Evolutionary conservation across 2,113 vertebrate genomes (phyloP), one percentile per base, ranked within the genome.

Genomic region (Sceloporus tristichus): DNA sequence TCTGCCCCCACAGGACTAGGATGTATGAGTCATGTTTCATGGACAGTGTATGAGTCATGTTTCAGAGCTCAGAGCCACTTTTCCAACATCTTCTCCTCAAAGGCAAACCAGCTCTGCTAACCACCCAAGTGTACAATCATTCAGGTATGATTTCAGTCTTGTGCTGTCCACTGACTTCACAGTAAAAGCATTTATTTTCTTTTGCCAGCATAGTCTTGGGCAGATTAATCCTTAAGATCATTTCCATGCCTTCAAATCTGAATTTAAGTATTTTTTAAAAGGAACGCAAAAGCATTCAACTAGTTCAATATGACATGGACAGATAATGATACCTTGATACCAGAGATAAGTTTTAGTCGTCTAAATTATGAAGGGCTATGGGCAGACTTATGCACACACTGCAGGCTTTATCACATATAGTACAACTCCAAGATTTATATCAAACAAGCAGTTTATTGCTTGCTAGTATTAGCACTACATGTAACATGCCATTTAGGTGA

Each of bases 361-460:
- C 34, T 75, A 13, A 53, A 59, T 66, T 27, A 88, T 2, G 40
- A 38, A 38, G 38, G 53, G 3, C 34, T 53, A 34, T 40, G 3
- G 38, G 40, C 2, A 83, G 73, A 42, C 1, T 38, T 38, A 76
- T 27, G 34, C 10, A 66, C 66, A 42, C 56, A 34, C 18, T 84
- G 65, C 80, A 84, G n/a, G 23, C 13, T 66, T 70, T n/a, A 48
- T 71, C 81, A 79, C 9, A 87, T 34, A 34, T 9, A 53, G 79
- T 38, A 54, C 73, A 68, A 1, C 0, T 29, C 82, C 21, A 29
- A 8, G 34, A 85, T 29, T 42, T 42, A 93, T 34, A 40, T 66
- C 82, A 90, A 93, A 90, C 23, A 85, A 73, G 78, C 38, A 82
- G 40, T 89, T 1, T 88, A 74, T 42, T 70, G 87, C 10, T 90